A percentile compares a stretch with the other conserved stretches of the same genome.
phyloP scores from a whole-genome alignment of 2,888 invertebrate genomes.

The Eupithecia subfuscata region DNA sequence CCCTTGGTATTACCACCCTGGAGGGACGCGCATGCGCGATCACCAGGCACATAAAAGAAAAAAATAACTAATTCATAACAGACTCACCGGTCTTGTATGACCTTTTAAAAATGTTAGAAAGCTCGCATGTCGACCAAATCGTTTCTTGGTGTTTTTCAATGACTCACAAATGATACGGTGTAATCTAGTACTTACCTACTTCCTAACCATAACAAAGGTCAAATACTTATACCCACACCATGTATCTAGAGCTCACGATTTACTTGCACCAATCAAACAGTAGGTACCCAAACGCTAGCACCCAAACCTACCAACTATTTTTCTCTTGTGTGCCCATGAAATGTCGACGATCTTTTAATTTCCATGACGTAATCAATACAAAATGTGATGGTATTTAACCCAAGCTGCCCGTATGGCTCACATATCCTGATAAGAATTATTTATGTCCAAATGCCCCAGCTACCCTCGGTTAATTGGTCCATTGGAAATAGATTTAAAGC shows the following conservation, averaged over 20 bases:
- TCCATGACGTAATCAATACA: conserved; percentile 30
- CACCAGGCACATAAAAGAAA: conserved; percentile 50
- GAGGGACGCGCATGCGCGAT: conserved; percentile 59
- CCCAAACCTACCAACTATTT: too few species aligned
- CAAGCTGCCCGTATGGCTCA: conserved; percentile 61
- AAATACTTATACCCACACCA: not conserved
- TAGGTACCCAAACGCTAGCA: not conserved
- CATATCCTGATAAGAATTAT: conserved; percentile 71
- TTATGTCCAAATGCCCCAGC: conserved; percentile 60
- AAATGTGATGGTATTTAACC: conserved; percentile 37
- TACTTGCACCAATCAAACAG: not conserved
- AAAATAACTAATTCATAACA: conserved; percentile 54
- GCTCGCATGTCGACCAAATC: conserved; percentile 42
- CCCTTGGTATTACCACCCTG: conserved; percentile 53
- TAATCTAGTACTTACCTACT: not conserved
- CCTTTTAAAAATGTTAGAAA: conserved; percentile 49
- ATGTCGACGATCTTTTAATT: conserved; percentile 17
- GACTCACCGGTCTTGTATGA: conserved; percentile 50
- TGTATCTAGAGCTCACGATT: too few species aligned
- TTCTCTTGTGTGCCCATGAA: not conserved
- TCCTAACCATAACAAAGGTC: not conserved
- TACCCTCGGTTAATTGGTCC: conserved; percentile 53
- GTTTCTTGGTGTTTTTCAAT: conserved; percentile 22
- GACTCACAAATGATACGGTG: not conserved
- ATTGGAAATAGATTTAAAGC: conserved; percentile 45